Conservation (phyloP, 2,797 vertebrate species). For the Tiaroga cobitis region DNA sequence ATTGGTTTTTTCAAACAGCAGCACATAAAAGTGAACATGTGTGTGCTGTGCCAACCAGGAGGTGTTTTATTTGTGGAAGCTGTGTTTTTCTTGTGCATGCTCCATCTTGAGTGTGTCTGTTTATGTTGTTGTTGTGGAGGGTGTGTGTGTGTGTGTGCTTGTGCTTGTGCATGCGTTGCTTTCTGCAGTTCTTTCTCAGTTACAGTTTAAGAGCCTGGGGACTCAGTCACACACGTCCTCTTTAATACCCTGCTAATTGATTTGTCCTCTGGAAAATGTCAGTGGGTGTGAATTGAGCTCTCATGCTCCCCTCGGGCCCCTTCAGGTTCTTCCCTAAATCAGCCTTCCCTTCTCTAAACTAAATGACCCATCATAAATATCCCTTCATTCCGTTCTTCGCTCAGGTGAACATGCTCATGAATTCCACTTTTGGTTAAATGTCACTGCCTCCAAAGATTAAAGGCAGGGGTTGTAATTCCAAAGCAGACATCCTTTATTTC, state of each 20-base stretch:
- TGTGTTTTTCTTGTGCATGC: background rate
- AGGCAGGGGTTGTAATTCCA: constrained; percentile 13
- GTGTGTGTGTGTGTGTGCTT: background rate
- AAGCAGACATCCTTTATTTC: constrained; percentile 4
- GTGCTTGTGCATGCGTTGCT: background rate
- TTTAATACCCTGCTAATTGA: constrained; percentile 50
- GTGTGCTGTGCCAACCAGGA: background rate
- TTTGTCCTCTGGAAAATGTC: constrained; percentile 57
- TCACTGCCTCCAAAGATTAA: constrained; percentile 33
- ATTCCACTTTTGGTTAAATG: constrained; percentile 42
- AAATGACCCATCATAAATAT: constrained; percentile 41
- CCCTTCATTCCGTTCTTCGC: constrained; percentile 11
- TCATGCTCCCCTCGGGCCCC: constrained; percentile 8
- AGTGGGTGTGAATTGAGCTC: constrained; percentile 34
- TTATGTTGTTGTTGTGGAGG: background rate
- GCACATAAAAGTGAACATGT: background rate
- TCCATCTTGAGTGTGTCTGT: background rate
- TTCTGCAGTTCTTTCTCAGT: constrained; percentile 31
- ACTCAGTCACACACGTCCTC: constrained; percentile 24
- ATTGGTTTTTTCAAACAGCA: background rate
- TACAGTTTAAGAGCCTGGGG: constrained; percentile 31
- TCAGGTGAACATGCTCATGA: constrained; percentile 29
- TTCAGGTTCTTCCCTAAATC: constrained; percentile 7
- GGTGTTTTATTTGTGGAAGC: background rate
- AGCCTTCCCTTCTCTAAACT: constrained; percentile 20